Evolutionary conservation across 1,140 invertebrate species (phyloP), one percentile per base, ranked within the genome.

Genomic region (Diorhabda elongata): DNA sequence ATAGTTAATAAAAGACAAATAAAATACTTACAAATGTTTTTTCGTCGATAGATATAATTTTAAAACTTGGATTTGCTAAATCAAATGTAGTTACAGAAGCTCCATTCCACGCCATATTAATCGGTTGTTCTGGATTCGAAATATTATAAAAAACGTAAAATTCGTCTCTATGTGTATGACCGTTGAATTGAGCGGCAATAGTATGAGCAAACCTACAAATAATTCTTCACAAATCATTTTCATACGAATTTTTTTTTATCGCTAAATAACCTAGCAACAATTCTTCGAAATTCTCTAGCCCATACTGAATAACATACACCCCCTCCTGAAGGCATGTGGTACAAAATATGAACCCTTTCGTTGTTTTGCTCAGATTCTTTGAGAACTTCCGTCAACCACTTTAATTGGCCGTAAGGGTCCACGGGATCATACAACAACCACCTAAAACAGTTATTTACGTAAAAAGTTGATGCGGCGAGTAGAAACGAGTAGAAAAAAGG

Each of bases 311-410:
- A 84, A 75, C 92, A 92, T 68, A 64, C 44, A 11, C 64, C 59
- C 57, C 72, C 84, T 8, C 91, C 91, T 0, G 91, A 86, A 0
- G 92, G 92, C 64, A 97, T 88, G 75, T 97, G 95, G 1, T 88
- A 88, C 26, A 97, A 79, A 61, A 97, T 90, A 75, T 96, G 92
- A 2, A 95, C 94, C 73, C 87, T 88, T 77, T 94, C 91, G 2
- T 83, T 81, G 4, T 84, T 85, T 58, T 83, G 77, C 79, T 96
- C 94, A 9, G 93, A 91, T 73, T 87, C 76, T 47, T 86, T 80
- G 9, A 96, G 80, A 4, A 87, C 88, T 6, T 87, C 77, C 2
- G 89, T 84, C n/a, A 96, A 77, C 94, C 94, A 96, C 64, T 89
- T 82, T 56, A 96, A 82, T 76, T 95, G 91, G n/a, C 80, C 85